Evolutionary conservation across 2,797 vertebrate species (phyloP).

Genomic region (Megalops cyprinoides): DNA sequence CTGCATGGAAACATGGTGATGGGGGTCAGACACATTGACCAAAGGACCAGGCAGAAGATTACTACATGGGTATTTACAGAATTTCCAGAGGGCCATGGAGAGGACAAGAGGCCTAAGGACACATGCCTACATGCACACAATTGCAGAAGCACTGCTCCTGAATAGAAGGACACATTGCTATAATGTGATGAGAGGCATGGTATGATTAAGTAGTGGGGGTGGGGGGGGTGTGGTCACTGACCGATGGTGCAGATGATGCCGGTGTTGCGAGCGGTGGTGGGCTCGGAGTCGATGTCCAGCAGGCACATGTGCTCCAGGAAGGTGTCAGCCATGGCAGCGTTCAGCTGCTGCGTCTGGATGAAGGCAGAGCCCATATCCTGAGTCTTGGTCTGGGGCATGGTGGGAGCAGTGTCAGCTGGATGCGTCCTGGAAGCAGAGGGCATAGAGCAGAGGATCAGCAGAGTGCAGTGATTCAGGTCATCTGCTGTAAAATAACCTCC

Average conservation of each 20-base stretch:
- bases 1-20: slow-evolving; percentile 59
- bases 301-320: slow-evolving; percentile 95
- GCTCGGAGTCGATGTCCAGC: slow-evolving; percentile 93
- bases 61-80: neutral
- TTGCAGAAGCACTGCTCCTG: neutral
- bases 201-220: neutral
- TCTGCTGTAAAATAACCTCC: neutral
- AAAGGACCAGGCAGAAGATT: neutral
- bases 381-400: slow-evolving; percentile 78
- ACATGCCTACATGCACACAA: neutral
- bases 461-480: neutral
- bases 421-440: slow-evolving; percentile 46
- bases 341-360: slow-evolving; percentile 92
- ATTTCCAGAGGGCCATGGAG: neutral
- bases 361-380: slow-evolving; percentile 80
- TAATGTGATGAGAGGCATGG: neutral
- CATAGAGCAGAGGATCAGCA: neutral
- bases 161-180: neutral
- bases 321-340: slow-evolving; percentile 93
- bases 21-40: no score
- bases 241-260: slow-evolving; percentile 98
- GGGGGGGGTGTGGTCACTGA: slow-evolving; percentile 57
- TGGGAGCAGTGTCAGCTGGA: slow-evolving; percentile 59
- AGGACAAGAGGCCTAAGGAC: neutral
- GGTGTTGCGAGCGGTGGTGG: slow-evolving; percentile 90